These are phyloP conservation scores for Scomber japonicus DNA, from an alignment of 2,113 vertebrate genomes.

Conservation along the genomic window DNA sequence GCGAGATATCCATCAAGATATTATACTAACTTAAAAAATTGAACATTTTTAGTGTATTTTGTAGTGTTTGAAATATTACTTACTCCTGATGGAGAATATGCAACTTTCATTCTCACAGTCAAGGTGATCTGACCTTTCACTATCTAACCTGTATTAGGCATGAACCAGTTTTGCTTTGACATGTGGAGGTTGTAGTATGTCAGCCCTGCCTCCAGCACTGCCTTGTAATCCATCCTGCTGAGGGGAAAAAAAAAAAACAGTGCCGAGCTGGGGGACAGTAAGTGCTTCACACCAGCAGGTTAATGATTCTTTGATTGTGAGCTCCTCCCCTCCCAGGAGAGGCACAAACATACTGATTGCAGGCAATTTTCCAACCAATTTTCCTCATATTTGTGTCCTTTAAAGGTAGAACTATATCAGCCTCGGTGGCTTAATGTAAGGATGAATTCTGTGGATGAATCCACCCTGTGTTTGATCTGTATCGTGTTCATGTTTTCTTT, in stretches of 20 bases:
- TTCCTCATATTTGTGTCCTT: not conserved
- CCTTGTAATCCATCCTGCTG: not conserved
- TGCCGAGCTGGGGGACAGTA: not conserved
- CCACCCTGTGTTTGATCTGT: not conserved
- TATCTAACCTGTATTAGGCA: not conserved
- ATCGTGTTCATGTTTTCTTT: not conserved
- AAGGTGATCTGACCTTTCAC: slow-evolving; percentile 16
- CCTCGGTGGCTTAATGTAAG: not conserved
- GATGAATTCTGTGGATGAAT: not conserved
- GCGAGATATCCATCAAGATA: too few species aligned
- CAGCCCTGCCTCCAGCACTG: not conserved
- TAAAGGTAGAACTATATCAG: not conserved
- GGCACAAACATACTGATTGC: slow-evolving; percentile 36
- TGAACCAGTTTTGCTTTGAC: not conserved
- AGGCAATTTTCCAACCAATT: not conserved
- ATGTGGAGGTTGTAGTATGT: not conserved
- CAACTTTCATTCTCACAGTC: slow-evolving; percentile 1
- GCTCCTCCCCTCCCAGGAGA: slow-evolving; percentile 5
- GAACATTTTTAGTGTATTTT: too few species aligned
- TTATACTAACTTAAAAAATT: too few species aligned
- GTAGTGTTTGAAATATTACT: not conserved
- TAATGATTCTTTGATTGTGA: slow-evolving; percentile 32
- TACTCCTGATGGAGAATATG: not conserved
- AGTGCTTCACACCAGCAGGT: slow-evolving; percentile 7
- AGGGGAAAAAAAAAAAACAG: not conserved